A percentile compares a stretch with the other conserved stretches of the same genome.
Conservation (phyloP, 2,797 vertebrate genomes). For the Melopsittacus undulatus region DNA sequence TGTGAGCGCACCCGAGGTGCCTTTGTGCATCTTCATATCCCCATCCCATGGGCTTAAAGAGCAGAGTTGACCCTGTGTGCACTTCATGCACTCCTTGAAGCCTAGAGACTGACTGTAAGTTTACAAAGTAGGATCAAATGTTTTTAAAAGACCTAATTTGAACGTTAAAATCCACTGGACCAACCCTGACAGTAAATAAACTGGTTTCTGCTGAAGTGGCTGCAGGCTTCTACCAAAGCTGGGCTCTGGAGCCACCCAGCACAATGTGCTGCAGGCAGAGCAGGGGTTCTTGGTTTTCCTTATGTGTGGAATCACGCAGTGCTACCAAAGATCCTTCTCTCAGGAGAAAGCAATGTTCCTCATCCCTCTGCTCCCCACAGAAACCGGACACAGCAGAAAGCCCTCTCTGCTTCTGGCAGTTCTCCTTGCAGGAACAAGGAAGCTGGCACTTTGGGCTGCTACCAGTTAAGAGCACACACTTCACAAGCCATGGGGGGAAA, state of each 20-base stretch:
- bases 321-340: background rate
- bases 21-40: background rate
- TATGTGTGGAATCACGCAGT: fast-evolving
- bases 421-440: background rate
- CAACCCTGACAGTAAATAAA: background rate
- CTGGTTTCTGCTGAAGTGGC: background rate
- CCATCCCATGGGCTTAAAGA: fast-evolving
- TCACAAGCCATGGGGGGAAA: background rate
- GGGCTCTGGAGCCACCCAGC: background rate
- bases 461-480: background rate
- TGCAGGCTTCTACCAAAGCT: background rate
- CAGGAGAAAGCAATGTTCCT: background rate
- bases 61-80: fast-evolving
- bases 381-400: background rate
- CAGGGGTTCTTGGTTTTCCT: background rate
- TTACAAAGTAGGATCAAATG: background rate
- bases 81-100: fast-evolving
- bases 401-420: background rate
- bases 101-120: fast-evolving
- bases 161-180: background rate
- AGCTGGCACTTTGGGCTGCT: background rate
- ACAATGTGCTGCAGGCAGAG: background rate
- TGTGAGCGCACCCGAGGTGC: fast-evolving
- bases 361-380: background rate
- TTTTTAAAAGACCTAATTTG: background rate